phyloP scores from a whole-genome alignment of 92 coral and sea anemone species.

The Umimayanthus chanpuru region DNA sequence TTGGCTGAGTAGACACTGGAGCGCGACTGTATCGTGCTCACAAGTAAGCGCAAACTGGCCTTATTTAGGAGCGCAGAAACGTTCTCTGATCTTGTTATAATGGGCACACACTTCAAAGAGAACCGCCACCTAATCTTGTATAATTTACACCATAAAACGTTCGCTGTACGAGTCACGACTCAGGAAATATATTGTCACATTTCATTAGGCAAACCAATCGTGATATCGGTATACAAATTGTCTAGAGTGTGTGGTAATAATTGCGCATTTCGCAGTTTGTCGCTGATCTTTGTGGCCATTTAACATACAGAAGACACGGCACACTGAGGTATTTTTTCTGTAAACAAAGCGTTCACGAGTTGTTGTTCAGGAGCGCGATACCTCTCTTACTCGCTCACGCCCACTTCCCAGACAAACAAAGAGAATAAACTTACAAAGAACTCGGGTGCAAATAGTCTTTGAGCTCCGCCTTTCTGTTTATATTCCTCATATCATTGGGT shows the following conservation, averaged over 20 bases:
- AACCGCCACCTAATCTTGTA: constrained; percentile 87
- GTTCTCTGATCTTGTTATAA: constrained; percentile 73
- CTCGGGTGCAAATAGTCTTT: constrained; percentile 79
- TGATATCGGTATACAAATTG: constrained; percentile 57
- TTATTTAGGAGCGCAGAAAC: constrained; percentile 62
- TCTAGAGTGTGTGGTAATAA: constrained; percentile 49
- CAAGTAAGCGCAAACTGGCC: constrained; percentile 13
- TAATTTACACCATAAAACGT: constrained; percentile 85
- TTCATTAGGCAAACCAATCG: constrained; percentile 82
- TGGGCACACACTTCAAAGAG: constrained; percentile 75
- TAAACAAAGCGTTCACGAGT: constrained; percentile 33
- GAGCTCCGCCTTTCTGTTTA: constrained; percentile 97
- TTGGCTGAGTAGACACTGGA: constrained; percentile 23
- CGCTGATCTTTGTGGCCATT: constrained; percentile 40
- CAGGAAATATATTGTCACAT: constrained; percentile 92
- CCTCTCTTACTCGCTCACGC: constrained; percentile 68
- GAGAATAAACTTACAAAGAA: constrained; percentile 80
- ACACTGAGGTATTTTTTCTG: constrained; percentile 20
- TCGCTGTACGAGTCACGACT: constrained; percentile 80
- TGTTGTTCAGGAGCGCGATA: constrained; percentile 36
- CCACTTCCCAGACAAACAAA: constrained; percentile 66
- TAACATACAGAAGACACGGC: constrained; percentile 23
- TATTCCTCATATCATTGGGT: constrained; percentile 92
- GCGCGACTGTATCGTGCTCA: neutral
- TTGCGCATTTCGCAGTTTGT: constrained; percentile 39